phyloP scores from a whole-genome alignment of 2,888 invertebrate genomes.

The Hybos culiciformis region DNA sequence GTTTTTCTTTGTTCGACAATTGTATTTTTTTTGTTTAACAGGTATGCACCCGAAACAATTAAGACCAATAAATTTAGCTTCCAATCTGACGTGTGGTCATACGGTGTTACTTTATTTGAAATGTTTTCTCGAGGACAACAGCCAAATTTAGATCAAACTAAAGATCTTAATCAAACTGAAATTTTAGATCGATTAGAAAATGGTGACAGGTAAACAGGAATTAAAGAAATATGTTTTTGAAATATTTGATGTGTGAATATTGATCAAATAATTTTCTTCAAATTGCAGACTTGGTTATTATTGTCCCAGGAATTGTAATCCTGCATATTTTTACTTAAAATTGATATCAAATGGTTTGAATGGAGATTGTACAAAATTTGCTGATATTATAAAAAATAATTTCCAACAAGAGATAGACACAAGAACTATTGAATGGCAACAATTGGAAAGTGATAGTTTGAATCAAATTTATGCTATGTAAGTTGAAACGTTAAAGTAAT shows the following conservation, averaged over 20 bases:
- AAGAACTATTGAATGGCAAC: constrained; percentile 1
- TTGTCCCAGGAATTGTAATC: constrained; percentile 66
- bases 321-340: constrained; percentile 71
- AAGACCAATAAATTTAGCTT: constrained; percentile 66
- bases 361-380: constrained; percentile 34
- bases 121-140: constrained; percentile 70
- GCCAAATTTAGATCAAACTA: constrained; percentile 42
- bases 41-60: constrained; percentile 84
- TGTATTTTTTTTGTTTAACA: constrained; percentile 26
- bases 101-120: constrained; percentile 80
- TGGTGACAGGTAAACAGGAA: constrained; percentile 43
- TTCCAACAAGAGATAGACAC: constrained; percentile 8
- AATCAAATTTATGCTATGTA: not conserved
- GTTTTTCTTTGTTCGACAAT: not conserved
- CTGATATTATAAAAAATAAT: constrained; percentile 9
- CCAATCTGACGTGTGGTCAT: constrained; percentile 87
- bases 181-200: constrained; percentile 43
- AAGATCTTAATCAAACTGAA: constrained; percentile 33
- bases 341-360: constrained; percentile 38
- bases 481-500: no score
- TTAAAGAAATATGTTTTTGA: constrained; percentile 1
- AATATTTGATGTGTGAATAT: not conserved
- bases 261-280: no score
- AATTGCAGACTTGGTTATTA: constrained; percentile 50
- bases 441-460: constrained; percentile 13